Evolutionary conservation across 1,140 invertebrate genomes (phyloP), one percentile per base, ranked within the genome.

Genomic region (Onthophagus taurus): DNA sequence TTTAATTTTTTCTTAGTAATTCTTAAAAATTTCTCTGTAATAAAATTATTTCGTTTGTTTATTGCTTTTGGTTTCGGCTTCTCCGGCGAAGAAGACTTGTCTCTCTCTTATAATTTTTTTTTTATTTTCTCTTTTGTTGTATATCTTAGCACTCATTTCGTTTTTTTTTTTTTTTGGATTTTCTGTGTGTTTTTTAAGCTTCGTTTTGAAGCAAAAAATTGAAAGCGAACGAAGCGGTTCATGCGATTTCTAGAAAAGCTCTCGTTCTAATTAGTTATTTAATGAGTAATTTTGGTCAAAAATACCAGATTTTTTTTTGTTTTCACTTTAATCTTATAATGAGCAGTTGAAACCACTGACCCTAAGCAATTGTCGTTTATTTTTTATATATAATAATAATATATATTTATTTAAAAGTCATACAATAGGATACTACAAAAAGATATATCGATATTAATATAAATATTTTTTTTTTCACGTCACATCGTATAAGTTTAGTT

Each of bases 61-160:
- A 65, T 65, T 65, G 63, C 63, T 65, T 58, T 65, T 49, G 52
- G 63, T 65, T 65, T 57, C 63, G 30, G 52, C 13, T 58, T 58
- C n/a, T n/a, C n/a, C n/a, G n/a, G n/a, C n/a, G n/a, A 47, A 60
- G 61, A 65, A 65, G 63, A 65, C 61, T 52, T 64, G 61, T 58
- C 37, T 51, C 47, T 42, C 17, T 30, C 23, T 41, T 41, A n/a
- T 4, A 21, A 11, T 16, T 37, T 37, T 16, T 16, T 37, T 20
- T 12, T 26, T 29, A 26, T 14, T 37, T 37, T 20, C 14, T 18
- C 17, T 34, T 34, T 34, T 14, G 18, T 37, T 8, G 31, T 33
- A 33, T 6, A 8, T 14, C 11, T 2, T 9, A 2, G 26, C 9
- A 2, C 9, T n/a, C 11, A 29, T 29, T 29, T n/a, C 4, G 7